These are phyloP conservation scores for Hartigia nigra DNA, from an alignment of 2,888 invertebrate genomes.

Conservation along the genomic window DNA sequence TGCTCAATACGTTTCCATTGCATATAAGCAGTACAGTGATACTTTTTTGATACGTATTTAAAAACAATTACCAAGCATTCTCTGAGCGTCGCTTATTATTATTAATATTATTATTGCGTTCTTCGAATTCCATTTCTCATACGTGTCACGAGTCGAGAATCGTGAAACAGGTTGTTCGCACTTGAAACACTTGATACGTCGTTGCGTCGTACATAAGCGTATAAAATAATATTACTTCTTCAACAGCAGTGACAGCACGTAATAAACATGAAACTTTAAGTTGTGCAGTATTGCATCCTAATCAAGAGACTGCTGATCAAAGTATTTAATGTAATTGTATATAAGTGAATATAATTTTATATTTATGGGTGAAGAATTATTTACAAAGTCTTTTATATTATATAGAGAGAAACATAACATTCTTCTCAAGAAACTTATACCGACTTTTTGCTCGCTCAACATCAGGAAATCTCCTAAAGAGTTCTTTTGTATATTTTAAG, in stretches of 20 bases:
- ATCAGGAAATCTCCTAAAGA: neutral
- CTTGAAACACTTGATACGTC: neutral
- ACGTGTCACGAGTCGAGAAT: neutral
- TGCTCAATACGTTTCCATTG: neutral
- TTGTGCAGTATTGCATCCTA: constrained; percentile 54
- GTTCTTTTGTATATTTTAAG: neutral
- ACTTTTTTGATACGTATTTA: neutral
- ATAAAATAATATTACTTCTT: constrained; percentile 5
- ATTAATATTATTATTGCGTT: neutral
- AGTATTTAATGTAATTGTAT: constrained; percentile 58
- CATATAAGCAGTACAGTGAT: neutral
- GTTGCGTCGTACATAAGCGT: neutral
- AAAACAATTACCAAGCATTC: neutral
- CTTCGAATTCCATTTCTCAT: neutral
- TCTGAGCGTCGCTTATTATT: neutral
- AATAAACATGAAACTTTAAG: constrained; percentile 4
- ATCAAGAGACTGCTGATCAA: constrained; percentile 56
- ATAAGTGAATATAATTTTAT: constrained; percentile 58
- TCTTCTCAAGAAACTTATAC: constrained; percentile 7
- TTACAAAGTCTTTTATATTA: constrained; percentile 20
- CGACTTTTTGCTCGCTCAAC: constrained; percentile 7
- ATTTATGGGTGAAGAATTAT: constrained; percentile 51
- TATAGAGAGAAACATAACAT: constrained; percentile 8
- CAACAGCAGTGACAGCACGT: neutral
- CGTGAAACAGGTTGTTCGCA: constrained; percentile 2